Conservation (phyloP, 2,888 invertebrate genomes). For the Sesamia inferens region DNA sequence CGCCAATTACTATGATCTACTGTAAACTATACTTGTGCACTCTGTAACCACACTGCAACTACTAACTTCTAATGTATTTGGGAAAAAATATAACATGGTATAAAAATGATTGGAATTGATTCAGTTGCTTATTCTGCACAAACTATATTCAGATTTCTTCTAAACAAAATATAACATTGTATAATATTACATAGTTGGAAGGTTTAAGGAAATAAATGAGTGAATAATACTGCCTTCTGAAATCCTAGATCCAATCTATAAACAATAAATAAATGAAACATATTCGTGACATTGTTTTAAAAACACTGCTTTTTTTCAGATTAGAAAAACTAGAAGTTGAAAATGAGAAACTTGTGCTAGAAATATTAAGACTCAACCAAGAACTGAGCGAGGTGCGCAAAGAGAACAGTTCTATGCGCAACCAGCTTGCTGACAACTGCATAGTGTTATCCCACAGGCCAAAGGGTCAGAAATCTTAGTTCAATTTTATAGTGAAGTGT, state of each 20-base stretch:
- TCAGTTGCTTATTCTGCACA: no score
- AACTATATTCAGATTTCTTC: no score
- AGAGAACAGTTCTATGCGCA: slow-evolving; percentile 93
- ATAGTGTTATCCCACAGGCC: slow-evolving; percentile 83
- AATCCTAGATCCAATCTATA: background rate
- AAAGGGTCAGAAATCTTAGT: slow-evolving; percentile 84
- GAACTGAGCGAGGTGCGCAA: slow-evolving; percentile 93
- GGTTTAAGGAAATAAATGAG: background rate
- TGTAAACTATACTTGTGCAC: no score
- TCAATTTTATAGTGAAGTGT: slow-evolving; percentile 62
- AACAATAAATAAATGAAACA: background rate
- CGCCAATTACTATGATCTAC: no score
- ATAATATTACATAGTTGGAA: no score
- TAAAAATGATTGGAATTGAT: no score
- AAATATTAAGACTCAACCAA: slow-evolving; percentile 92
- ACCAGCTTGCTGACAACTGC: slow-evolving; percentile 92
- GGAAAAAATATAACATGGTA: no score
- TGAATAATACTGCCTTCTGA: background rate
- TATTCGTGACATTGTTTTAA: background rate
- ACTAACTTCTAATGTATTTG: no score
- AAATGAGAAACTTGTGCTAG: slow-evolving; percentile 93
- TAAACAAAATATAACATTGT: no score
- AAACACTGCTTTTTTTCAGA: slow-evolving; percentile 72
- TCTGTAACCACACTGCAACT: no score
- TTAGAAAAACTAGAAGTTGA: slow-evolving; percentile 89